phyloP scores from a whole-genome alignment of 2,113 vertebrate species.

The Hipposideros armiger region DNA sequence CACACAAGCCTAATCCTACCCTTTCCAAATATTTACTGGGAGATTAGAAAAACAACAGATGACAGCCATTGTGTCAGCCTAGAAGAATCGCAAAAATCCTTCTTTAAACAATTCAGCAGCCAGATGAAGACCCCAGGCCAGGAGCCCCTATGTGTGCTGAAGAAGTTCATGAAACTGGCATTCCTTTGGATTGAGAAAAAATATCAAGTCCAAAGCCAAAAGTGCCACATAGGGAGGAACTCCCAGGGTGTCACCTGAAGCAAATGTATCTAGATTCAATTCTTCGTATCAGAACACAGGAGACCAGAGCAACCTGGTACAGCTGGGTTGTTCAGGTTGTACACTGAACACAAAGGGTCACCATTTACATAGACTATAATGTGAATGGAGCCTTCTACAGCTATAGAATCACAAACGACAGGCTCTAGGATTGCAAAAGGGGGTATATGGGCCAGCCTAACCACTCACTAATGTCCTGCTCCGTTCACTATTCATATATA shows the following conservation, averaged over 20 bases:
- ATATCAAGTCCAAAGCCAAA: conserved; percentile 1
- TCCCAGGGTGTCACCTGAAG: neutral
- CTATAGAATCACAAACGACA: neutral
- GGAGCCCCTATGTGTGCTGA: neutral
- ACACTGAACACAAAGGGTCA: neutral
- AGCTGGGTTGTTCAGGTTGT: neutral
- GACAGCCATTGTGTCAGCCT: conserved; percentile 62
- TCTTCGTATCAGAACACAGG: neutral
- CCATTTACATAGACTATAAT: neutral
- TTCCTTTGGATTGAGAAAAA: conserved; percentile 42
- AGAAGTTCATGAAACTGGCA: conserved; percentile 5
- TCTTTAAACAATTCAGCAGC: conserved; percentile 70
- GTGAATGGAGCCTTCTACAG: too few relatives aligned
- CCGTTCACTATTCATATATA: neutral
- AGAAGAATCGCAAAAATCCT: conserved; percentile 77
- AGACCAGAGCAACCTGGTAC: neutral
- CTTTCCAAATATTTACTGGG: conserved; percentile 68
- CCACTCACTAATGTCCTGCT: neutral
- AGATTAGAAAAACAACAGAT: conserved; percentile 72
- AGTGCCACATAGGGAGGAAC: neutral
- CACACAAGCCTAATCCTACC: conserved; percentile 11
- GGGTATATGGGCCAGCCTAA: too few relatives aligned
- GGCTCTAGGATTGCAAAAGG: neutral
- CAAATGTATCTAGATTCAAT: neutral
- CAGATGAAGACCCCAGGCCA: conserved; percentile 59